A percentile compares a stretch with the other conserved stretches of the same genome.
phyloP scores from a whole-genome alignment of 2,888 invertebrate species.

The Onchidella celtica region DNA sequence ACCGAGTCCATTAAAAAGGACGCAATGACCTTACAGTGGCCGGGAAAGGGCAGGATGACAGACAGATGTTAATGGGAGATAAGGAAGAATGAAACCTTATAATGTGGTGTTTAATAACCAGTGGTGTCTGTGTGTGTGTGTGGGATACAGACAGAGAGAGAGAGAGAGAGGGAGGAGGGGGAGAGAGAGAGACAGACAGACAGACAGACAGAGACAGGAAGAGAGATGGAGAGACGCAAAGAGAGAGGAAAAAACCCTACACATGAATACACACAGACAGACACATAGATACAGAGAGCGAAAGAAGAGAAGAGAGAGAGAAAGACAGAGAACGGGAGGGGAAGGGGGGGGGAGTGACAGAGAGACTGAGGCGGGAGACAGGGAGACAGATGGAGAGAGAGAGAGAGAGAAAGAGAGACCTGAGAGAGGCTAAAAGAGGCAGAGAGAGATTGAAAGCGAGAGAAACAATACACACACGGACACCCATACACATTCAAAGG shows the following conservation, averaged over 20 bases:
- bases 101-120: no score
- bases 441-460: not conserved
- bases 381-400: not conserved
- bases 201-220: not conserved
- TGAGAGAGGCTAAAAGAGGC: not conserved
- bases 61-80: no score
- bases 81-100: no score
- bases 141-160: not conserved
- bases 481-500: not conserved
- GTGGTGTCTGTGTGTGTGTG: no score
- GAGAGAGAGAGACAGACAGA: not conserved
- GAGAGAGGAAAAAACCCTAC: not conserved
- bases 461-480: not conserved
- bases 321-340: constrained; percentile 10
- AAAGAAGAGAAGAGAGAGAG: constrained; percentile 6
- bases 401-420: not conserved
- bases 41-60: no score
- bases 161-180: not conserved
- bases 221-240: not conserved
- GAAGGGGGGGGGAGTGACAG: not conserved
- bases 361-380: not conserved
- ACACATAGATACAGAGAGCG: not conserved
- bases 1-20: no score
- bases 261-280: not conserved
- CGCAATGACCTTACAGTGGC: no score